Base-by-base conservation (phyloP, 2,113 vertebrate genomes). In the Bagarius yarrelli region DNA sequence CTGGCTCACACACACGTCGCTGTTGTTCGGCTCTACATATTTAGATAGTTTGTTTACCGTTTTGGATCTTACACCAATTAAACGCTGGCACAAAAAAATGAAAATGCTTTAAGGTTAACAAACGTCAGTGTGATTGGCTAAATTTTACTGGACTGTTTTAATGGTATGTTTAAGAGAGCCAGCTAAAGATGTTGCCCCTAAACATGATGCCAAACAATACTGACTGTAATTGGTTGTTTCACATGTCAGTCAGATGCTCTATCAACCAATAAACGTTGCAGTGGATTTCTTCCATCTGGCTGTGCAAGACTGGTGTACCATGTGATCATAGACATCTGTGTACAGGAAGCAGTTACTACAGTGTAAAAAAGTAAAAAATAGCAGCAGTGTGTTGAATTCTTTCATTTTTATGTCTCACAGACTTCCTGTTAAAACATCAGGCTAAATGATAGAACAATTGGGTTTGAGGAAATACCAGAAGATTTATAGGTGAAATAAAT, bases 401-500 rank as follows among this genome's bases (percentile, higher is more conserved):
- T 70, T 57, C 56, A 34, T 72, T 78, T 52, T 60, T 30, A 36
- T 36, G 53, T 81, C 67, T 34, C 14, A 19, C 79, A 63, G 8
- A n/a, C 63, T 72, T 79, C 70, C 78, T 61, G 50, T 73, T 25
- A 85, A 80, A 76, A 81, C 78, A 82, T 73, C 85, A 87, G 76
- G 40, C 30, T 56, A 59, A 55, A 78, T 60, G 52, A 57, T 53
- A 76, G 70, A 64, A 76, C 66, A 78, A 74, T 53, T 25, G 50
- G 44, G 40, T 1, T 27, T 70, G 12, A 8, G 15, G 76, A 2
- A 52, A 69, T 59, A 52, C 2, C 15, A 50, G 27, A 50, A 19
- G 66, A 84, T 66, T 74, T 74, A 79, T 74, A 67, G 75, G 53
- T 11, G 69, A 60, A 1, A 69, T 67, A 78, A 53, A 21, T 50